A percentile compares a stretch with the other conserved stretches of the same genome.
phyloP scores from a whole-genome alignment of 2,888 invertebrate species.

The Ditylenchus weischeri region DNA sequence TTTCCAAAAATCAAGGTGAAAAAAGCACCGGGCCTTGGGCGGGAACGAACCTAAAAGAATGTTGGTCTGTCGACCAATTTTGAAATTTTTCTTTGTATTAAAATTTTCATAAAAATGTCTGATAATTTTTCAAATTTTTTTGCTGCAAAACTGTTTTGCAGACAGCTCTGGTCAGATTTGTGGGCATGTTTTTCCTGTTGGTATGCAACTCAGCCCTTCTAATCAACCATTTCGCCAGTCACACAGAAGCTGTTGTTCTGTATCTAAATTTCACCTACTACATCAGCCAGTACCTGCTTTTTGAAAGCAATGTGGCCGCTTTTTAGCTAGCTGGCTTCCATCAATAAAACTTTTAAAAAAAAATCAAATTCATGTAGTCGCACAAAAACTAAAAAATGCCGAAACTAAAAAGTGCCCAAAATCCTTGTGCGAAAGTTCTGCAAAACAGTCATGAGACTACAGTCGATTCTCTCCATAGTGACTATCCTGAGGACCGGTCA shows the following conservation, averaged over 20 bases:
- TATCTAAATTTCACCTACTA: constrained; percentile 33
- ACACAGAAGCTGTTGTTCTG: constrained; percentile 27
- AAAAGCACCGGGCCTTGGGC: too few species aligned
- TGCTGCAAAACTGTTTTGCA: constrained; percentile 16
- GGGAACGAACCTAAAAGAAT: too few species aligned
- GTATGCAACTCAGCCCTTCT: constrained; percentile 24
- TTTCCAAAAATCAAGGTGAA: too few species aligned
- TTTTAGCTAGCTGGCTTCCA: background rate
- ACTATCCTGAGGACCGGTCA: too few species aligned
- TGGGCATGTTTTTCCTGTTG: constrained; percentile 33
- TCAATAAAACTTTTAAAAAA: background rate
- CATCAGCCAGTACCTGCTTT: constrained; percentile 30
- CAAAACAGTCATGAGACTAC: too few species aligned
- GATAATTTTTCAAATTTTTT: background rate
- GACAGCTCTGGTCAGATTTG: constrained; percentile 34
- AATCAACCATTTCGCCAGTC: constrained; percentile 31
- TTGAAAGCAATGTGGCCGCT: constrained; percentile 12
- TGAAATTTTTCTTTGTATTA: background rate
- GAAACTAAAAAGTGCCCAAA: too few species aligned
- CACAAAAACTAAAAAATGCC: too few species aligned
- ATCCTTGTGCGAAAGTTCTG: too few species aligned
- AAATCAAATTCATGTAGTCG: too few species aligned
- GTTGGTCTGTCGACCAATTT: too few species aligned
- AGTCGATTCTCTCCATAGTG: too few species aligned
- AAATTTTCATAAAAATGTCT: background rate